Base-by-base conservation (phyloP, 2,797 vertebrate genomes). In the Cyclopterus lumpus region DNA sequence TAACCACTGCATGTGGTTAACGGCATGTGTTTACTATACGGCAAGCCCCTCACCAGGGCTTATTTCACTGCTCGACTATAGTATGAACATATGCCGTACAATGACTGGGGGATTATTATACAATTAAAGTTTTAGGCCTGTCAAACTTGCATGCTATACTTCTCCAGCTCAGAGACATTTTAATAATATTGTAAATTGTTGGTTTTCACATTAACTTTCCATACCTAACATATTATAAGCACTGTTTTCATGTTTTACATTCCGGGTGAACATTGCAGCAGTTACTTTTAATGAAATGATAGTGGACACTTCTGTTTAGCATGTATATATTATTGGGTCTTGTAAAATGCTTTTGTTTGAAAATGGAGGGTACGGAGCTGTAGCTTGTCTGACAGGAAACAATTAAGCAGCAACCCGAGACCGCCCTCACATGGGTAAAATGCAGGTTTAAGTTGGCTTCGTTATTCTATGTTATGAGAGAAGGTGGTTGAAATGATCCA, bases 401-500 rank as follows among this genome's bases (percentile, higher is more conserved):
- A 69, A 38, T 54, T 28, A 49, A 49, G n/a, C 36, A 26, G 70
- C 8, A 28, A 51, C 49, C 15, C 0, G 12, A 34, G 32, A 60
- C 11, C 34, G 46, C 1, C 0, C 4, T 46, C 36, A 34, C 24
- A 40, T 61, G 30, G 34, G 48, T 53, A 20, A 54, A 61, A 73
- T 42, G 28, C 8, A 44, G 44, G 58, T 40, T 38, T 20, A 54
- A 30, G 34, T 38, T 42, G 67, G 34, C 24, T 53, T 30, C 24
- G 49, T 70, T 61, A 60, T 60, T 65, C 22, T 38, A 18, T 7
- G 12, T 53, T 57, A 8, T 59, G 32, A 68, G 26, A 22, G 4
- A 59, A 67, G 51, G 44, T 51, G 40, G 26, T 67, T 57, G 20
- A 48, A 73, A 66, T 48, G 64, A 48, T 67, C 49, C 57, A 34